Conservation (phyloP, 2,113 vertebrate species). For the Gobiocypris rarus region DNA sequence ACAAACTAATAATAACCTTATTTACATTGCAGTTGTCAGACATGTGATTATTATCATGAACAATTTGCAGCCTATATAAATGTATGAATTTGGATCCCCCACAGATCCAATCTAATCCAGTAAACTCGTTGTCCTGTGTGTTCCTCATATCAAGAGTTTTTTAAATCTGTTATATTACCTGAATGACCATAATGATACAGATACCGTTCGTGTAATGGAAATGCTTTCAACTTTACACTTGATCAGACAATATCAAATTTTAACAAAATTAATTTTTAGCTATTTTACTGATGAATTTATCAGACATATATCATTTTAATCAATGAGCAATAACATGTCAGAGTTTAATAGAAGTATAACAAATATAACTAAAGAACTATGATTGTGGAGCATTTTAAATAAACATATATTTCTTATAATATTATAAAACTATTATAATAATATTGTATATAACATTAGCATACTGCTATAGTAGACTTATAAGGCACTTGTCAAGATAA, state of each 20-base stretch:
- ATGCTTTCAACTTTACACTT: neutral
- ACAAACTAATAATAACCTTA: conserved; percentile 41
- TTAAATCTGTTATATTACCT: conserved; percentile 21
- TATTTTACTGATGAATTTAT: neutral
- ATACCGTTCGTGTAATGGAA: neutral
- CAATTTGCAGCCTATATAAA: conserved; percentile 29
- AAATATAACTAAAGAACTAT: neutral
- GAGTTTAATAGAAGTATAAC: neutral
- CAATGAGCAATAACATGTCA: neutral
- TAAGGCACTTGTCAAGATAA: neutral
- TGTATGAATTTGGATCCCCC: conserved; percentile 19
- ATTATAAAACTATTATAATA: no score
- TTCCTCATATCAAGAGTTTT: neutral
- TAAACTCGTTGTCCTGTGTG: neutral
- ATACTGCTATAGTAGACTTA: neutral
- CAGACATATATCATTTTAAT: neutral
- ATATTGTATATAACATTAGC: neutral
- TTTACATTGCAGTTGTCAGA: conserved; percentile 37
- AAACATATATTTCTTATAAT: no score
- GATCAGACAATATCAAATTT: neutral
- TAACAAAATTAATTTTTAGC: no score
- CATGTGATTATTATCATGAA: conserved; percentile 16
- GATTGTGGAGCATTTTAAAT: neutral
- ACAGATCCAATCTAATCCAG: conserved; percentile 19
- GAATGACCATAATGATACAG: neutral